Base-by-base conservation (phyloP, 2,797 vertebrate genomes). In the Macropodus opercularis region DNA sequence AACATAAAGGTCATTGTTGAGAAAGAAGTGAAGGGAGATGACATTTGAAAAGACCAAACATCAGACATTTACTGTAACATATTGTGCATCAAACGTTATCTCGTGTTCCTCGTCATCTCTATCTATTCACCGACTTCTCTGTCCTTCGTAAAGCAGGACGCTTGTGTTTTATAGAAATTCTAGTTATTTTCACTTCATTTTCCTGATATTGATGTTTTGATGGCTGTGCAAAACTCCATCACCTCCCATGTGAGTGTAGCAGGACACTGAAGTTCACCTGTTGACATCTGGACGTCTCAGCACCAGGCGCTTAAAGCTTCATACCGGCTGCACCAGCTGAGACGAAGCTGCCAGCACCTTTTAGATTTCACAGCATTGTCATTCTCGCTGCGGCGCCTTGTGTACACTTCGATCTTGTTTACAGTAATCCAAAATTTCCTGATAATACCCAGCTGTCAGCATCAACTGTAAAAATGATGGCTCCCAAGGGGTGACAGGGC, bases 381-480 rank as follows among this genome's bases (percentile, higher is more conserved):
- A 11, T 46, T 48, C 67, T 48, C 49, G 6, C 42, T 0, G 18
- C 41, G 26, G 49, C 59, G 51, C 47, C 52, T 58, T n/a, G 39
- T 29, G 38, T 44, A 84, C 60, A 46, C 68, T 50, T 84, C 68
- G 57, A 15, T 76, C 77, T 76, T 81, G 52, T 81, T 80, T 72
- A 78, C 65, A 41, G 67, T 50, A 41, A 14, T 78, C 54, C 58
- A 38, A 49, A 57, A 27, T 68, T 59, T 58, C 39, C 22, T 61
- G 61, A 64, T 78, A 64, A 79, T 53, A 56, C 59, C 72, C 54
- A 72, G 54, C 66, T 63, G 54, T 51, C 58, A 79, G 60, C 53
- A 23, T 39, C 43, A 50, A 17, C 49, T 50, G 57, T 75, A 49
- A 69, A 56, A 85, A 58, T 40, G 59, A 81, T 46, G 69, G 54